Percentiles rank a stretch among this genome's conserved stretches.
These are phyloP conservation scores for Neodontobutis hainanensis DNA, from an alignment of 2,113 vertebrate genomes.

Conservation along the genomic window DNA sequence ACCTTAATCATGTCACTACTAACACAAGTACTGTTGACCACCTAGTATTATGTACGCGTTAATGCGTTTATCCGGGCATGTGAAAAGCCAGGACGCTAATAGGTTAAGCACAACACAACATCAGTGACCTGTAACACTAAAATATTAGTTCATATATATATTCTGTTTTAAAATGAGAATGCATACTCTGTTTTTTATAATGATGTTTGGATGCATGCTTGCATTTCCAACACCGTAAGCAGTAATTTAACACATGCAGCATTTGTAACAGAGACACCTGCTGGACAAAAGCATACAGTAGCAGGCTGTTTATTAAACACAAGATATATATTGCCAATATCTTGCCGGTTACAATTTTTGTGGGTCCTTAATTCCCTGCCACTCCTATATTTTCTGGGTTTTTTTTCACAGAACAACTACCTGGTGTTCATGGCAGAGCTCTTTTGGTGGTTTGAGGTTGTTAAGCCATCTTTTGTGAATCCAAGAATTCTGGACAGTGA, in stretches of 20 bases:
- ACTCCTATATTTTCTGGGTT: neutral
- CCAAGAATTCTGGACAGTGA: constrained; percentile 82
- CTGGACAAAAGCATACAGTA: constrained; percentile 43
- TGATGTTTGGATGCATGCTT: neutral
- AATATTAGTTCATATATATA: no score
- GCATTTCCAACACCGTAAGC: neutral
- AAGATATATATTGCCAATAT: neutral
- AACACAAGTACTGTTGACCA: constrained; percentile 8
- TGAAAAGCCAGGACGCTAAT: constrained; percentile 3
- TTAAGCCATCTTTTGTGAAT: constrained; percentile 93
- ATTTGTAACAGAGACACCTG: constrained; percentile 59
- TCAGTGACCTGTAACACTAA: neutral
- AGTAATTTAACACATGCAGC: neutral
- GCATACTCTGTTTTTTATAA: no score
- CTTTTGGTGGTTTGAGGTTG: constrained; percentile 97
- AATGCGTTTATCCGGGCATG: constrained; percentile 12
- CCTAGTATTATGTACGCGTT: constrained; percentile 4
- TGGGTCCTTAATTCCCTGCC: neutral
- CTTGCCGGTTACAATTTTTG: neutral
- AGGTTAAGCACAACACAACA: neutral
- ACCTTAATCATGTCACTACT: constrained; percentile 13
- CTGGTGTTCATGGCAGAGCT: constrained; percentile 98
- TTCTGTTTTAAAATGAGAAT: no score
- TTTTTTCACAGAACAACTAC: constrained; percentile 88
- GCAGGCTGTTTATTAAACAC: neutral